Base-by-base conservation (phyloP, 1,140 invertebrate species). In the Nasonia vitripennis region DNA sequence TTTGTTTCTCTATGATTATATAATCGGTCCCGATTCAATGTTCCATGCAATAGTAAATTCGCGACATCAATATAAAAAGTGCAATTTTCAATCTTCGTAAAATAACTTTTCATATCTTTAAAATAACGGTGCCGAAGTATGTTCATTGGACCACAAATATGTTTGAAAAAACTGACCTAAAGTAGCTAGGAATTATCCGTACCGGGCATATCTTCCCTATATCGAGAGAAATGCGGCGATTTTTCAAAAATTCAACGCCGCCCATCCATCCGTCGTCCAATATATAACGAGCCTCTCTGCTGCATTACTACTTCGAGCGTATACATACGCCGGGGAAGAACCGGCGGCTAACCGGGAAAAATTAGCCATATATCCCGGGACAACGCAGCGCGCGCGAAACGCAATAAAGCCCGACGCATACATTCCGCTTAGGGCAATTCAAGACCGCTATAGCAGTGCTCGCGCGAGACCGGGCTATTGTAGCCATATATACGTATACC, bases 341-440 rank as follows among this genome's bases (percentile, higher is more conserved):
- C 55, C 37, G 67, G 9, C 27, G 14, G 73, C 55, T 83, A 83
- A 83, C 81, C 27, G 75, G 68, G 73, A 83, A 75, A 83, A 77
- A 77, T 83, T 83, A 77, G 71, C 75, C 81, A n/a, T 67, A 55
- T 67, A 77, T 67, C 31, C 17, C 62, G 81, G 31, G 31, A 55
- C 31, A 73, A 7, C 17, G 14, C 6, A 48, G n/a, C 3, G 31
- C 3, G 31, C 1, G 17, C 51, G 55, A 73, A 37, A 14, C 27
- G 70, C 27, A 34, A 73, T 73, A 37, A 31, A 17, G 14, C 20
- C 55, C 55, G 20, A 70, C 70, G 27, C 73, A 75, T 83, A 83
- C 41, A 68, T 77, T 20, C 81, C 55, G 62, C 70, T 84, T 78
- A 78, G 27, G 75, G 74, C 74, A 51, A 84, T 71, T 67, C 71